phyloP scores from a whole-genome alignment of 2,888 invertebrate genomes.

The Leucophora obtusa region DNA sequence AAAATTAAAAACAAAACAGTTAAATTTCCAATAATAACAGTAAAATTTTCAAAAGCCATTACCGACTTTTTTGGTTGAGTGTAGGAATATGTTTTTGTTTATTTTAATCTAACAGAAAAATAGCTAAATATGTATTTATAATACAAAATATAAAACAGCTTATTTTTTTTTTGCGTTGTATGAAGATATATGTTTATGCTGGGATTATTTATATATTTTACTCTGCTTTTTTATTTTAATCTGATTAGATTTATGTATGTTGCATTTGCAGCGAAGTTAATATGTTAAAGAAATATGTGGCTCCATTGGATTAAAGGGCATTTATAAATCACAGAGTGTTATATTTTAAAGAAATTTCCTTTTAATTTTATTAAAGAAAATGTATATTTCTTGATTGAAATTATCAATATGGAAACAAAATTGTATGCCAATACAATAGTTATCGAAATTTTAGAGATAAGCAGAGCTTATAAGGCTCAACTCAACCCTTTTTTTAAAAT shows the following conservation, averaged over 20 bases:
- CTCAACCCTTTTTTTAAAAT: too few relatives aligned
- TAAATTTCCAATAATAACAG: too few relatives aligned
- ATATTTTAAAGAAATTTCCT: background rate
- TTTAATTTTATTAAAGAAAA: too few relatives aligned
- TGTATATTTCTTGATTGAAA: too few relatives aligned
- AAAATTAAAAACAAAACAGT: too few relatives aligned
- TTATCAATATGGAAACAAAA: too few relatives aligned
- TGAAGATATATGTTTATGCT: background rate
- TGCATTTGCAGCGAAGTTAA: background rate
- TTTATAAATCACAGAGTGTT: background rate
- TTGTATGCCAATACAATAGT: too few relatives aligned
- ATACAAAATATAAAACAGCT: conserved; percentile 11
- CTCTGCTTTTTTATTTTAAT: conserved; percentile 2
- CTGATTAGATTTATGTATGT: background rate
- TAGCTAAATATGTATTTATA: background rate
- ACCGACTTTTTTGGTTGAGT: too few relatives aligned
- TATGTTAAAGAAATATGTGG: background rate
- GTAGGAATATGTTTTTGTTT: background rate
- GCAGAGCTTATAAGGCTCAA: too few relatives aligned
- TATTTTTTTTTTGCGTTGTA: conserved; percentile 10
- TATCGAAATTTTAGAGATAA: too few relatives aligned
- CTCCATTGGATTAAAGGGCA: background rate
- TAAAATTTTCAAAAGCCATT: too few relatives aligned
- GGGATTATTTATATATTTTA: conserved; percentile 20
- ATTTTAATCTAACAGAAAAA: background rate